Base-by-base conservation (phyloP, 2,113 vertebrate species). In the Addax nasomaculatus region DNA sequence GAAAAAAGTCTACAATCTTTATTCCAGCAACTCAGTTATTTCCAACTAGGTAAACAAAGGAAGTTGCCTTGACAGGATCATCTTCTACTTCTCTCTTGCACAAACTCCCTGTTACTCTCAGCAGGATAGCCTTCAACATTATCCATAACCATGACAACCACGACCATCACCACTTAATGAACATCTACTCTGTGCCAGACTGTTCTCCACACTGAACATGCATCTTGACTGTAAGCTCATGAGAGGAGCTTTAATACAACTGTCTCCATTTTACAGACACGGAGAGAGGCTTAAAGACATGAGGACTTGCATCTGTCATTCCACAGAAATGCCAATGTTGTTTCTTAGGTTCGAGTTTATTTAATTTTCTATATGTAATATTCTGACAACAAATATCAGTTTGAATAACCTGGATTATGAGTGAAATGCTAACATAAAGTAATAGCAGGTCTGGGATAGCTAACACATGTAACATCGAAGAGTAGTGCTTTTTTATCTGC, bases 401-500 rank as follows among this genome's bases (percentile, higher is more conserved):
- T 57, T 67, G 25, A 79, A 89, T 29, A 87, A 85, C 45, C 13
- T 81, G 7, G 29, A 53, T 55, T 51, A 30, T 36, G 25, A 92
- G 29, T 64, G 53, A 89, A 93, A 84, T 78, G 70, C 16, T 64
- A 78, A 45, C 49, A 64, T 70, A 51, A 83, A 87, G 55, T 30
- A 83, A 53, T 85, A 87, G 39, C 27, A 79, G 85, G 47, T 29
- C 89, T 73, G 7, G 73, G 55, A 88, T 13, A 88, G n/a, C 79
- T 25, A 88, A 80, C 60, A 79, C 39, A 36, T 8, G 9, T 57
- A 43, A 85, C 84, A 64, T 64, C 62, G 21, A 89, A 89, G 85
- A 90, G 33, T 43, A 51, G 30, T 13, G 76, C 45, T 89, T 73
- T 90, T 88, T 96, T 96, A 97, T 97, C 97, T 86, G 57, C 23